Base-by-base conservation (phyloP, 2,113 vertebrate species). In the Sturnus vulgaris region DNA sequence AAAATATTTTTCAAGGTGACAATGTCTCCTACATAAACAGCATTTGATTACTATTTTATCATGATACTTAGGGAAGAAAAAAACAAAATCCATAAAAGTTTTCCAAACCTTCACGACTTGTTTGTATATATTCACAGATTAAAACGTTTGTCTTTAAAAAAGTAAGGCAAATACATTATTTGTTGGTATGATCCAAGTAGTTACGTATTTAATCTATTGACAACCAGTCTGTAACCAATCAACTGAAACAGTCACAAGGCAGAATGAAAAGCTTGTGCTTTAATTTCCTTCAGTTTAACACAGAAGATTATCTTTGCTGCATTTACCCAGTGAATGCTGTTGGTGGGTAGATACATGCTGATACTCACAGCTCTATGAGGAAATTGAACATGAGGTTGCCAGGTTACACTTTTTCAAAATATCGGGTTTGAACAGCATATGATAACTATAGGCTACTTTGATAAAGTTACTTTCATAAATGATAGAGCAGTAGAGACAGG, bases 51-150 rank as follows among this genome's bases (percentile, higher is more conserved):
- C 8, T 4, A 22, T 61, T 76, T 69, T 49, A 68, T 24, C 2
- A 27, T 40, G 57, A 19, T 46, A 31, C 11, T 78, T 33, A 22
- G 1, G 1, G 56, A 37, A 73, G 35, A 50, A 22, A 23, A 50
- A 27, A 42, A 39, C 10, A 39, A 39, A 15, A 1, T 2, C 0
- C 1, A 2, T 6, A 37, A 31, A 25, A 39, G 2, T 9, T 85
- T 70, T 61, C 37, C 59, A 59, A 52, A 24, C 7, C 13, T 70
- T 82, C 9, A 4, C 12, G 69, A 69, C 1, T 64, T n/a, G 2
- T 63, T 92, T 60, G 4, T 10, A 12, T 33, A 4, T 55, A 18
- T 63, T 66, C 13, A n/a, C 18, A 46, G 10, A 11, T 27, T 49
- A 82, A 61, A 66, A 22, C 23, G 0, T 30, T 87, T 52, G 15